Percentiles rank a stretch among this genome's conserved stretches.
These are phyloP conservation scores for Grammomys surdaster DNA, from an alignment of 2,113 vertebrate genomes.

Conservation along the genomic window DNA sequence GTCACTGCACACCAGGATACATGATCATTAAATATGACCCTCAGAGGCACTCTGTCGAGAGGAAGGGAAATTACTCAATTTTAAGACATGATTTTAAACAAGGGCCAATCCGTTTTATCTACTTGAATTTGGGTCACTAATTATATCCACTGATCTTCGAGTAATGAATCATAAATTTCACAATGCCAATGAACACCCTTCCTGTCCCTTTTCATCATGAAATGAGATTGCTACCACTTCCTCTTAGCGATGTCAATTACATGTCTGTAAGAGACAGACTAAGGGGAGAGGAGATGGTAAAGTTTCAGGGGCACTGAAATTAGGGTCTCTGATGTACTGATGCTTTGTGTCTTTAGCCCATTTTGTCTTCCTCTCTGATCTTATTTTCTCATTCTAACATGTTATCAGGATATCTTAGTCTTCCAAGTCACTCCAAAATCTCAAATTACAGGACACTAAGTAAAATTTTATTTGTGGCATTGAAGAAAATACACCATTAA, in stretches of 20 bases:
- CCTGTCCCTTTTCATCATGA: constrained; percentile 71
- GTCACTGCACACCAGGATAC: constrained; percentile 67
- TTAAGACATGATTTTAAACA: constrained; percentile 83
- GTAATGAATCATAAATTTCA: constrained; percentile 81
- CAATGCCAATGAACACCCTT: constrained; percentile 58
- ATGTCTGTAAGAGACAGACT: constrained; percentile 23
- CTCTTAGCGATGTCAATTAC: constrained; percentile 61
- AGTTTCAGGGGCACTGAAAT: background rate
- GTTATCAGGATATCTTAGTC: background rate
- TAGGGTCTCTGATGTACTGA: background rate
- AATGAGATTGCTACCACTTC: constrained; percentile 57
- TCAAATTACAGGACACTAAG: background rate
- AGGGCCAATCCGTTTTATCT: constrained; percentile 77
- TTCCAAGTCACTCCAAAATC: background rate
- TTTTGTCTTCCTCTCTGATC: background rate
- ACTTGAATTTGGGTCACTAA: constrained; percentile 81
- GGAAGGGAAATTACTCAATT: constrained; percentile 79
- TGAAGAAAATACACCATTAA: constrained; percentile 9
- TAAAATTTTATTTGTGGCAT: constrained; percentile 32
- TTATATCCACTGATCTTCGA: constrained; percentile 76
- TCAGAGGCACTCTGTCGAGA: constrained; percentile 62
- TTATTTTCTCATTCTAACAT: background rate
- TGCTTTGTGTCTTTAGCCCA: background rate
- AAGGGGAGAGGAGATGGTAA: background rate
- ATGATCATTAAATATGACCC: constrained; percentile 82